Conservation (phyloP, 2,888 invertebrate species). For the Isotomurus palustris region DNA sequence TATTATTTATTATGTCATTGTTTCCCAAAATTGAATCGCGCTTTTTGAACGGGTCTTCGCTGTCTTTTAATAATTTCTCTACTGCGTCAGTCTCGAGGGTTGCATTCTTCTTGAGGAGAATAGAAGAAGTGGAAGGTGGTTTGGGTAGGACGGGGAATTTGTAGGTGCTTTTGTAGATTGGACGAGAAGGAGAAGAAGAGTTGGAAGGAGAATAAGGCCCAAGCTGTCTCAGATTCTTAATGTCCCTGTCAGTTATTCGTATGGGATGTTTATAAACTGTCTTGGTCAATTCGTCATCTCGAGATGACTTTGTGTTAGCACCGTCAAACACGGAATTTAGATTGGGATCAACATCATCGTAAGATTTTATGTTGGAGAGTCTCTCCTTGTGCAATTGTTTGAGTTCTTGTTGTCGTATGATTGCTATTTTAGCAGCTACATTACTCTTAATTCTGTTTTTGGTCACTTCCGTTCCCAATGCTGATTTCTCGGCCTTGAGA, state of each 20-base stretch:
- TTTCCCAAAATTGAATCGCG: constrained; percentile 4
- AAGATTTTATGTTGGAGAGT: background rate
- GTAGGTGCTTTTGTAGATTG: too few relatives aligned
- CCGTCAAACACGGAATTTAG: too few relatives aligned
- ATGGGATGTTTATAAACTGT: too few relatives aligned
- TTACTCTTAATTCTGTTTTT: constrained; percentile 18
- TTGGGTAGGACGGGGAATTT: constrained; percentile 6
- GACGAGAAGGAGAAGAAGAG: too few relatives aligned
- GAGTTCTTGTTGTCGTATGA: constrained; percentile 29
- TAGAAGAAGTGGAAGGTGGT: too few relatives aligned
- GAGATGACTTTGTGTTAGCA: too few relatives aligned
- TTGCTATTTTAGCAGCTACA: constrained; percentile 26
- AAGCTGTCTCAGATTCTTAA: too few relatives aligned
- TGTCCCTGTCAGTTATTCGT: too few relatives aligned
- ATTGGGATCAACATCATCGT: too few relatives aligned
- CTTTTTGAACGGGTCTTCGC: constrained; percentile 2
- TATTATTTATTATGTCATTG: constrained; percentile 12
- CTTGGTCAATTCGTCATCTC: too few relatives aligned
- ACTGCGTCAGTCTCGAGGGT: too few relatives aligned
- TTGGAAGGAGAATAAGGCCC: too few relatives aligned
- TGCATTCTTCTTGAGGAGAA: background rate
- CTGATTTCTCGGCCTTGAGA: constrained; percentile 21
- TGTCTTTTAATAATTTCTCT: background rate
- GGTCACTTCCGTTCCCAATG: constrained; percentile 30
- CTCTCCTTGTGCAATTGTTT: constrained; percentile 28